phyloP scores from a whole-genome alignment of 2,888 invertebrate species.

The Zygaena filipendulae region DNA sequence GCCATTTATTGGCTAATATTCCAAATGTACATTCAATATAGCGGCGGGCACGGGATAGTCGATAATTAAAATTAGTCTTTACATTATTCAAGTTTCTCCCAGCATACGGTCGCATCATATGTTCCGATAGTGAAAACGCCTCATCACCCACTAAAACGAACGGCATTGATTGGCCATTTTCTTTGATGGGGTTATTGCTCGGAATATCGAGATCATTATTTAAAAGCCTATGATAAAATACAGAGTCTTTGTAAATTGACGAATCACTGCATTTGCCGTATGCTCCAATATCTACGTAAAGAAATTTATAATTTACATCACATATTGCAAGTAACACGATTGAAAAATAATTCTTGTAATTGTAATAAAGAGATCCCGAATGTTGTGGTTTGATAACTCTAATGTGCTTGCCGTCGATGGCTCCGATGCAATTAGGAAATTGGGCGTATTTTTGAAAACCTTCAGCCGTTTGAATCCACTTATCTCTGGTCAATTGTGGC shows the following conservation, averaged over 20 bases:
- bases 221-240: slow-evolving; percentile 9
- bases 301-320: slow-evolving; percentile 18
- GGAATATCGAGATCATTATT: slow-evolving; percentile 10
- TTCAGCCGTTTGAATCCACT: slow-evolving; percentile 4
- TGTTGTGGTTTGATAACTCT: slow-evolving; percentile 8
- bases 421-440: slow-evolving; percentile 10
- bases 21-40: slow-evolving; percentile 13
- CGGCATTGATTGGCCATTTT: slow-evolving; percentile 10
- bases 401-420: slow-evolving; percentile 14
- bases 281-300: slow-evolving; percentile 13
- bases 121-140: slow-evolving; percentile 5
- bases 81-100: slow-evolving; percentile 3
- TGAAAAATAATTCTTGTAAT: slow-evolving; percentile 21
- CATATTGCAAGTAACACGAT: slow-evolving; percentile 20
- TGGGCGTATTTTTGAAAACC: slow-evolving; percentile 11
- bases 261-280: slow-evolving; percentile 12
- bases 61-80: slow-evolving; percentile 10
- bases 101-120: slow-evolving; percentile 9
- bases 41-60: slow-evolving; percentile 10
- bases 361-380: slow-evolving; percentile 18
- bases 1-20: slow-evolving; percentile 12
- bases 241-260: slow-evolving; percentile 8
- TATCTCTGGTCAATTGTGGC: slow-evolving; percentile 6
- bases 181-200: slow-evolving; percentile 8
- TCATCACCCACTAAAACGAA: slow-evolving; percentile 9